Percentiles rank a stretch among this genome's conserved stretches.
Conservation (phyloP, 2,888 invertebrate genomes). For the Pasiphila rectangulata region DNA sequence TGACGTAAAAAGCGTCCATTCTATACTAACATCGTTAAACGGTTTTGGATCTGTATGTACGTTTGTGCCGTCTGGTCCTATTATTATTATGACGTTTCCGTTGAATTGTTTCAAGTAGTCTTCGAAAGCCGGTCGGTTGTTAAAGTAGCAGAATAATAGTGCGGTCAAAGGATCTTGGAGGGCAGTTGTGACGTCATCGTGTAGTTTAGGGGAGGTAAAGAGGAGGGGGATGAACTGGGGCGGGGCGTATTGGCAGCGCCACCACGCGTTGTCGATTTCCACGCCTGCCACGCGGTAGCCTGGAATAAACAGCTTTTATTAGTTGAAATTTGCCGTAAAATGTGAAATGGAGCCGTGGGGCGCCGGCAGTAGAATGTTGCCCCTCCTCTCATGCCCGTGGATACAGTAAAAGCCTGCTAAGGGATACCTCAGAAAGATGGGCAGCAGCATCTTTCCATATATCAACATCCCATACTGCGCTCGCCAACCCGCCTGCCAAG, state of each 20-base stretch:
- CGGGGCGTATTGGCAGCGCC: slow-evolving; percentile 88
- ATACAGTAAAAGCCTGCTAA: too few species aligned
- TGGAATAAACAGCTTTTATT: slow-evolving; percentile 46
- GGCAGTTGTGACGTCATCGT: slow-evolving; percentile 56
- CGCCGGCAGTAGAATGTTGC: too few species aligned
- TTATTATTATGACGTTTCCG: slow-evolving; percentile 85
- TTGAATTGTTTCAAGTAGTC: slow-evolving; percentile 83
- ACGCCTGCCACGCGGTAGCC: slow-evolving; percentile 84
- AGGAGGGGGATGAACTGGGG: slow-evolving; percentile 36
- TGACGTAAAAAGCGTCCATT: slow-evolving; percentile 80
- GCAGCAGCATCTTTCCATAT: too few species aligned
- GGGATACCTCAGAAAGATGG: too few species aligned
- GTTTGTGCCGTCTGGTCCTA: slow-evolving; percentile 85
- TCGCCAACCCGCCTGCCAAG: too few species aligned
- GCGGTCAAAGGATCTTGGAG: slow-evolving; percentile 76
- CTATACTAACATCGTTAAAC: slow-evolving; percentile 77
- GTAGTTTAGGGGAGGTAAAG: slow-evolving; percentile 33
- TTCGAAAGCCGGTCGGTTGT: slow-evolving; percentile 84
- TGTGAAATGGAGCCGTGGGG: too few species aligned
- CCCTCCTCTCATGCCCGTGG: too few species aligned
- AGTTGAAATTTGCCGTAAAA: neutral
- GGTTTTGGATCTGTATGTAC: slow-evolving; percentile 87
- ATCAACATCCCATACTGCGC: too few species aligned
- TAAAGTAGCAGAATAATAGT: slow-evolving; percentile 91
- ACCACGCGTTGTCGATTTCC: slow-evolving; percentile 91